These are phyloP conservation scores for Busseola fusca DNA, from an alignment of 2,888 invertebrate species.

Conservation along the genomic window DNA sequence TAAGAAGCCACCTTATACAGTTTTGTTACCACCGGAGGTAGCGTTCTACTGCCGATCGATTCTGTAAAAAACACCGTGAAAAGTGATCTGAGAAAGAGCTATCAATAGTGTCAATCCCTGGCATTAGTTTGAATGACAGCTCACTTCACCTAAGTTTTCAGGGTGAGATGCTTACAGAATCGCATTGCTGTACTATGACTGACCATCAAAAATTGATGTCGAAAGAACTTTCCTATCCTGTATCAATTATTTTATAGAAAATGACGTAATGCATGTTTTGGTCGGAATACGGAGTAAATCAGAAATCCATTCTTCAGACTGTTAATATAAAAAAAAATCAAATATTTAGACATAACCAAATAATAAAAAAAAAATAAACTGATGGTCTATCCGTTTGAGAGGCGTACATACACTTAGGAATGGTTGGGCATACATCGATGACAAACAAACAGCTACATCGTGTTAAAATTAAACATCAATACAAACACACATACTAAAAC, in stretches of 20 bases:
- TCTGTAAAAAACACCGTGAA: no score
- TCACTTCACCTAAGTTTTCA: no score
- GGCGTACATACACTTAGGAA: constrained; percentile 18
- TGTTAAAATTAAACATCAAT: constrained; percentile 33
- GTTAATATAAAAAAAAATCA: neutral
- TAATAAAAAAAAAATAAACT: neutral
- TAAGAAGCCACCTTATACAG: neutral
- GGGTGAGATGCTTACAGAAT: no score
- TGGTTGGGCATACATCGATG: constrained; percentile 35
- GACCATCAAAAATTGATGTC: neutral
- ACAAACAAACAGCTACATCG: constrained; percentile 44
- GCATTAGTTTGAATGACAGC: no score
- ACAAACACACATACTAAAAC: constrained; percentile 33
- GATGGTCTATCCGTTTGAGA: constrained; percentile 25
- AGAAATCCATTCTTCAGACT: neutral
- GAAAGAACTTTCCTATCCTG: neutral
- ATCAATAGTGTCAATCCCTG: no score
- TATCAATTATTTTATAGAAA: neutral
- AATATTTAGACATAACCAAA: neutral
- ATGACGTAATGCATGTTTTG: neutral
- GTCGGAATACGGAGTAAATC: neutral
- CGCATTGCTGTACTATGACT: neutral
- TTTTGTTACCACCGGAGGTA: neutral
- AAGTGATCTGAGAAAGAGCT: no score
- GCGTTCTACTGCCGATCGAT: no score